phyloP scores from a whole-genome alignment of 2,797 vertebrate species.

The Vipera ursinii region DNA sequence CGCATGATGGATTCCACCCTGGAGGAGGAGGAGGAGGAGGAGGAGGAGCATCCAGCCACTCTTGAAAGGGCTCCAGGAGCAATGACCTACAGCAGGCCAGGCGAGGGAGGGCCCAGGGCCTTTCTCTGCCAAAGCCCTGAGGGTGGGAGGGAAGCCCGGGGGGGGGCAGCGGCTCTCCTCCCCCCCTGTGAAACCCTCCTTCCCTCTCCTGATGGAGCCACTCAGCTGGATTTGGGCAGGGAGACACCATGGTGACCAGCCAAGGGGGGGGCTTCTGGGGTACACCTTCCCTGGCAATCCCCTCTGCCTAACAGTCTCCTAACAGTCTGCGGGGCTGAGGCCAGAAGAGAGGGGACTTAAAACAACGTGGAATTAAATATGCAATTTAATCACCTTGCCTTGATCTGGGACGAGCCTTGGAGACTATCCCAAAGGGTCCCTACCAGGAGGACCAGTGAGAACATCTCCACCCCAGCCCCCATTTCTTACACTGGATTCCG shows the following conservation, averaged over 20 bases:
- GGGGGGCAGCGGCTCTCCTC: background rate
- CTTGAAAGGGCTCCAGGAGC: constrained; percentile 62
- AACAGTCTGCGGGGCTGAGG: background rate
- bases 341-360: background rate
- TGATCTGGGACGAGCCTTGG: background rate
- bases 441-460: background rate
- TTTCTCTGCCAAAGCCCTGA: background rate
- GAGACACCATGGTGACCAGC: background rate
- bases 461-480: background rate
- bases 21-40: background rate
- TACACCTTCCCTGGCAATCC: background rate
- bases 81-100: constrained; percentile 43
- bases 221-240: background rate
- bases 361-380: background rate
- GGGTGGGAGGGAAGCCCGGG: background rate
- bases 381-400: background rate
- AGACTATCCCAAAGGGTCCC: background rate
- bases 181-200: background rate
- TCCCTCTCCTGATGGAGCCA: too few relatives aligned
- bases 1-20: constrained; percentile 77
- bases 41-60: constrained; percentile 52
- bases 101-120: background rate
- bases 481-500: background rate
- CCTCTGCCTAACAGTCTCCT: too few relatives aligned
- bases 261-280: background rate